Conservation (phyloP, 2,888 invertebrate species). For the Pecten maximus region DNA sequence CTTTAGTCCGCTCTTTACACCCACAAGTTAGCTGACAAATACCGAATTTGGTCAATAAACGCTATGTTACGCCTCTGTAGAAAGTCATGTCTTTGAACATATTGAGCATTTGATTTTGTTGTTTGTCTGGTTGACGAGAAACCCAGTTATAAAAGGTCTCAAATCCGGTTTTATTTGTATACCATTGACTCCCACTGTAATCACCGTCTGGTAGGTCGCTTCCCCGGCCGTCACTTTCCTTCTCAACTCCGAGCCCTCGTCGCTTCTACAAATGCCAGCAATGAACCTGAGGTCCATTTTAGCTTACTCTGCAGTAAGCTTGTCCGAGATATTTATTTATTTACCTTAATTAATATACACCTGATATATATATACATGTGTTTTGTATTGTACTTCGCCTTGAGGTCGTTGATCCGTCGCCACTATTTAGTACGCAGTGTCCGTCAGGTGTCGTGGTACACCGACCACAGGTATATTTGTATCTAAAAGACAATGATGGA, state of each 20-base stretch:
- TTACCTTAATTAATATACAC: neutral
- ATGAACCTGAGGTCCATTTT: neutral
- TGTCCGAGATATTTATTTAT: neutral
- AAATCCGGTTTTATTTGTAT: neutral
- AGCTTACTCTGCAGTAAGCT: neutral
- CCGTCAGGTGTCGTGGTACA: neutral
- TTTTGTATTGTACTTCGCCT: neutral
- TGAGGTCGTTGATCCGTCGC: neutral
- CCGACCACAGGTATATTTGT: neutral
- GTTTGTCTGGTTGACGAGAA: neutral
- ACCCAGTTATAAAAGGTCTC: neutral
- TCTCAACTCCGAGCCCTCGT: neutral
- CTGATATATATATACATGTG: neutral
- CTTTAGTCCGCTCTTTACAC: neutral
- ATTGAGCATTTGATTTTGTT: constrained; percentile 11
- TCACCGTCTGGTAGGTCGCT: neutral
- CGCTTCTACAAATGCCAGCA: neutral
- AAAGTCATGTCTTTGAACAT: constrained; percentile 18
- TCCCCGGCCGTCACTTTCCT: neutral
- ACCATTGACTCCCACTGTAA: neutral
- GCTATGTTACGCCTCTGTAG: neutral
- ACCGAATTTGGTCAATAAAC: neutral
- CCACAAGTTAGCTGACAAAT: neutral
- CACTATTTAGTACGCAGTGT: neutral
- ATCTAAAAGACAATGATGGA: neutral